A percentile compares a stretch with the other conserved stretches of the same genome.
phyloP scores from a whole-genome alignment of 30 jellyfish, hydroid and myxozoan species.

The Aurelia aurita complex sp. Pacific region DNA sequence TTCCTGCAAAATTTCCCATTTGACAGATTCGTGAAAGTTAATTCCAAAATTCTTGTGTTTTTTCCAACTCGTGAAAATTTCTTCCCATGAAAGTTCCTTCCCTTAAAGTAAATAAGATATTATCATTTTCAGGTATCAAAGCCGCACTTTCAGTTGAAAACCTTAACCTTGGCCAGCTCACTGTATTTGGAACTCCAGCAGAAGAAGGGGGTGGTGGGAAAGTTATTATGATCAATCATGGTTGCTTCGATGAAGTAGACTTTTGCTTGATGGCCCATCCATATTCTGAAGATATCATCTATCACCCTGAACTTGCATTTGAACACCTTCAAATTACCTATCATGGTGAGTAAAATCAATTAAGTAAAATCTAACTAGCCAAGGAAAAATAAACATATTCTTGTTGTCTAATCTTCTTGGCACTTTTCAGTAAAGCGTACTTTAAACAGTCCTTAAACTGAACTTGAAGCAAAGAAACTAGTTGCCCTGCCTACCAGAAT shows the following conservation, averaged over 20 bases:
- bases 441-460: no score
- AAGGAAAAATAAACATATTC: no score
- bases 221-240: conserved; percentile 70
- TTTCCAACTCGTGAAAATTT: no score
- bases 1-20: no score
- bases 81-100: no score
- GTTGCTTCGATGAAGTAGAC: conserved; percentile 88
- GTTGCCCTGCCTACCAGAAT: no score
- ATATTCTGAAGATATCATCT: conserved; percentile 58
- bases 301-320: conserved; percentile 59
- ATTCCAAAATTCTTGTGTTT: no score
- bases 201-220: conserved; percentile 99
- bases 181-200: conserved; percentile 99
- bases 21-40: no score
- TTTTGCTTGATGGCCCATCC: conserved; percentile 99
- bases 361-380: neutral
- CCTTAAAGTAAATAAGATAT: no score
- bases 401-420: no score
- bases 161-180: conserved; percentile 21
- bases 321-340: conserved; percentile 54
- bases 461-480: no score
- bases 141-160: conserved; percentile 36
- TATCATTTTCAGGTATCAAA: conserved; percentile 8
- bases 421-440: no score
- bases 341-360: conserved; percentile 38